These are phyloP conservation scores for Pissodes strobi DNA, from an alignment of 1,140 invertebrate genomes.

Conservation along the genomic window DNA sequence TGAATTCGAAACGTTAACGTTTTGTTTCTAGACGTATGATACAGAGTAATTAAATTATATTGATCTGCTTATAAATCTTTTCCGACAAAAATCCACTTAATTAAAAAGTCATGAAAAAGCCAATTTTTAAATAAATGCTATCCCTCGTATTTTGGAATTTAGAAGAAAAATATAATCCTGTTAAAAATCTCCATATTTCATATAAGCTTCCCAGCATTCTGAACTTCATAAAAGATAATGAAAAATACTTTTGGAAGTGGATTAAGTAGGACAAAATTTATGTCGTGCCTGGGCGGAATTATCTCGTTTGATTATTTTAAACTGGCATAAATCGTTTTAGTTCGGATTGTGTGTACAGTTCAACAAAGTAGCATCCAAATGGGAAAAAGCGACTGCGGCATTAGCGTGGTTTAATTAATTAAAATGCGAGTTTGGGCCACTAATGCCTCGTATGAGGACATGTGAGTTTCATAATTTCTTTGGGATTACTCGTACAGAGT, in stretches of 20 bases:
- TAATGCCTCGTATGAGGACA: neutral
- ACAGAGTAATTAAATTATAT: no score
- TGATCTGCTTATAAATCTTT: no score
- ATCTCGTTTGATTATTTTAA: slow-evolving; percentile 35
- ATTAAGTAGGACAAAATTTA: slow-evolving; percentile 32
- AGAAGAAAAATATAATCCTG: slow-evolving; percentile 19
- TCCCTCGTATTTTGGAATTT: slow-evolving; percentile 5
- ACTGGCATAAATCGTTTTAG: slow-evolving; percentile 35
- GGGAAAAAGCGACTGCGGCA: slow-evolving; percentile 13
- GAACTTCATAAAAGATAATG: slow-evolving; percentile 37
- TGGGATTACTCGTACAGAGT: neutral
- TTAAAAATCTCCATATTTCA: slow-evolving; percentile 30
- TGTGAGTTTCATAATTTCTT: slow-evolving; percentile 9
- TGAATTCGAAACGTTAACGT: no score
- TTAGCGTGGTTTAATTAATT: slow-evolving; percentile 19
- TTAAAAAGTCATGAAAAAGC: no score
- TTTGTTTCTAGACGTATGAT: no score
- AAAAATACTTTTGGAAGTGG: slow-evolving; percentile 37
- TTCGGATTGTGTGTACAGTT: slow-evolving; percentile 9
- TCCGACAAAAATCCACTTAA: no score
- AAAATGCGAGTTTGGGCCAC: slow-evolving; percentile 1
- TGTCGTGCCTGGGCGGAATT: slow-evolving; percentile 23
- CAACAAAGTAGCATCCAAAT: slow-evolving; percentile 17
- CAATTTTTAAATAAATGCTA: no score
- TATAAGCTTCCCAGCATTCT: slow-evolving; percentile 2